Percentiles rank a stretch among this genome's conserved stretches.
phyloP scores from a whole-genome alignment of 2,797 vertebrate species.

The Lepidocolaptes lacrymiger region DNA sequence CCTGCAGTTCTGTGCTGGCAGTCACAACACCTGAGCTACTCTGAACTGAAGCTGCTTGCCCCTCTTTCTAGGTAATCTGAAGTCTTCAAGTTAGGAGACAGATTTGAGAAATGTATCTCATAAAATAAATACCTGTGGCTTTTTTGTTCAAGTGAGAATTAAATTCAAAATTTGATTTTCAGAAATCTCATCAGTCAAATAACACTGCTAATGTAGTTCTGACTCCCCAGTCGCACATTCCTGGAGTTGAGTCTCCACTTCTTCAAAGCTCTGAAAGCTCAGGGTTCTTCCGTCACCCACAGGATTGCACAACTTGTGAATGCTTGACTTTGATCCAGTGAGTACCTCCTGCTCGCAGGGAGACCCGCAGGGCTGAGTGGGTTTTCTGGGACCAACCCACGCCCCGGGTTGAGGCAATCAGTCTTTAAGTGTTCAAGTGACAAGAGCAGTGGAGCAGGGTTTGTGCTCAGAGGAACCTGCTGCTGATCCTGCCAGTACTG shows the following conservation, averaged over 20 bases:
- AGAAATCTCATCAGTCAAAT: background rate
- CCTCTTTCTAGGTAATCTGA: background rate
- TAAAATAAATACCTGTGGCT: conserved; percentile 3
- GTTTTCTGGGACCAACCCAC: background rate
- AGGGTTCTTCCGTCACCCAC: background rate
- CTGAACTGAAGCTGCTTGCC: background rate
- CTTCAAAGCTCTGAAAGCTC: background rate
- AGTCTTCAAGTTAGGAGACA: background rate
- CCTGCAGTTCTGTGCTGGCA: background rate
- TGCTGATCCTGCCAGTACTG: background rate
- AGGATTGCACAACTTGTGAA: background rate
- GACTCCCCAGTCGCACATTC: background rate
- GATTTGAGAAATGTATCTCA: conserved; percentile 8
- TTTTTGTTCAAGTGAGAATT: background rate
- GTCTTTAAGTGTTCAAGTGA: background rate
- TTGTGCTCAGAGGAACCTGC: background rate
- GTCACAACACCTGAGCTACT: background rate
- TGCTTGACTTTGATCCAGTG: background rate
- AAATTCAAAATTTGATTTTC: background rate
- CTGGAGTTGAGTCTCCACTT: background rate
- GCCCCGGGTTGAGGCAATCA: background rate
- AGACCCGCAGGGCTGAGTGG: background rate
- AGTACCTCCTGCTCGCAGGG: background rate
- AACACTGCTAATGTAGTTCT: background rate
- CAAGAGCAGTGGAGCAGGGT: background rate